Conservation (phyloP, 2,797 vertebrate species). For the Spinus pinus region DNA sequence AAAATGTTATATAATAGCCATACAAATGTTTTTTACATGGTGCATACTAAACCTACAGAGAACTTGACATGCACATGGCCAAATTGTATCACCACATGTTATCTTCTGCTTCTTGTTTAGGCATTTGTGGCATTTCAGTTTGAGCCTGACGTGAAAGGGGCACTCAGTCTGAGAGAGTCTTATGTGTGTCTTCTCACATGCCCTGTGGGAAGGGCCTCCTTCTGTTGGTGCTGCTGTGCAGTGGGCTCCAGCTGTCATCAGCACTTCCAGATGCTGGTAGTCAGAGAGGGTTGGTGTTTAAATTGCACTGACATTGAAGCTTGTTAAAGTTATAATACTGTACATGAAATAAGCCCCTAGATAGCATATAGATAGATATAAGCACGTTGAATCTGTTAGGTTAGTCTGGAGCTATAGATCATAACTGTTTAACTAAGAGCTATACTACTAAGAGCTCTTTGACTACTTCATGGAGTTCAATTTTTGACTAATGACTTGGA, state of each 20-base stretch:
- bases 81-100: neutral
- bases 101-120: neutral
- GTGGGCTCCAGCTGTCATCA: neutral
- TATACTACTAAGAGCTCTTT: neutral
- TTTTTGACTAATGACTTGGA: neutral
- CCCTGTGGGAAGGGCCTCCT: neutral
- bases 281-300: neutral
- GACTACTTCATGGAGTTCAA: neutral
- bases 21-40: neutral
- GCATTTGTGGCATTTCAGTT: neutral
- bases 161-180: neutral
- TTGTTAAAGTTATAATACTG: neutral
- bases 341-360: neutral
- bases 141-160: neutral
- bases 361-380: neutral
- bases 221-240: neutral
- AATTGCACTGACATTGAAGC: neutral
- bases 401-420: neutral
- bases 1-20: neutral
- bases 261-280: neutral
- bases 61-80: neutral
- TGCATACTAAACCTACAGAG: neutral
- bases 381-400: neutral
- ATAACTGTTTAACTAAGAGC: rapidly evolving
- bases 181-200: neutral